phyloP scores from a whole-genome alignment of 2,888 invertebrate species.

The Sarcophaga rosellei region DNA sequence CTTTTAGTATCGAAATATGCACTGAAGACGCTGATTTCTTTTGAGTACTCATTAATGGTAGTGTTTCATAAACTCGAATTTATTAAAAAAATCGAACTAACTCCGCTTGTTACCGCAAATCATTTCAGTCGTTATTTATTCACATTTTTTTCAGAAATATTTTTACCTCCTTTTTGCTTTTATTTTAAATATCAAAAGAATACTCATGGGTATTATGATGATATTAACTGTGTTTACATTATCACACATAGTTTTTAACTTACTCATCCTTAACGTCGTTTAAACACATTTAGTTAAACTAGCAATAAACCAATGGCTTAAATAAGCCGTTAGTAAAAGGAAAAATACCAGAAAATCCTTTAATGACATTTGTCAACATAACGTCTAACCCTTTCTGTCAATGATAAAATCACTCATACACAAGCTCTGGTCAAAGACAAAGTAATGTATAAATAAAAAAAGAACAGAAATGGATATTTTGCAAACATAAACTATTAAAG shows the following conservation, averaged over 20 bases:
- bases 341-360: conserved; percentile 58
- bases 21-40: too few species aligned
- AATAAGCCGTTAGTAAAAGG: conserved; percentile 22
- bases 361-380: conserved; percentile 72
- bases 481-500: conserved; percentile 73
- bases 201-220: conserved; percentile 36
- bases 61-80: too few species aligned
- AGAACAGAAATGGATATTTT: conserved; percentile 59
- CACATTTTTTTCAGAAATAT: too few species aligned
- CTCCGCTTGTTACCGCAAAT: too few species aligned
- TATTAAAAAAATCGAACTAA: too few species aligned
- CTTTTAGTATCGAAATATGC: too few species aligned
- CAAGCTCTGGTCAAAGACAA: neutral
- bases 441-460: conserved; percentile 36
- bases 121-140: too few species aligned
- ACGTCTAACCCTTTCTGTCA: conserved; percentile 74
- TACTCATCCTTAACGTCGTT: conserved; percentile 26
- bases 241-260: conserved; percentile 38
- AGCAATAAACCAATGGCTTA: conserved; percentile 57
- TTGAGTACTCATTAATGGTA: too few species aligned
- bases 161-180: too few species aligned
- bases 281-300: conserved; percentile 35
- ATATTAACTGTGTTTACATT: conserved; percentile 54
- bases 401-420: conserved; percentile 34
- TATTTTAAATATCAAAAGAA: too few species aligned